phyloP scores from a whole-genome alignment of 2,888 invertebrate genomes.

The Bellardia pandia region DNA sequence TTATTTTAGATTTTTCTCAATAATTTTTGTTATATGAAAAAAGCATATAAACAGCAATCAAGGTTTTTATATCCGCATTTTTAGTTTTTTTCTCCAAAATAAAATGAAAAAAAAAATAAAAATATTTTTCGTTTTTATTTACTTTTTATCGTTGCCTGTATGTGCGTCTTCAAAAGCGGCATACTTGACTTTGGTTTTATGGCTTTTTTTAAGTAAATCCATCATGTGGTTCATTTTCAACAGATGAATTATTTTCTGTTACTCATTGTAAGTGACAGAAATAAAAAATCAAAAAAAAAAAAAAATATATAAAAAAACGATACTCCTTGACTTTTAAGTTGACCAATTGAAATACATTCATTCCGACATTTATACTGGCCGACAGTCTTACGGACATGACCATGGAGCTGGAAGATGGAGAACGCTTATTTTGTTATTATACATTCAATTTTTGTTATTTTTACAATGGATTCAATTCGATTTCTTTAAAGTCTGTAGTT shows the following conservation, averaged over 20 bases:
- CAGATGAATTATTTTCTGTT: conserved; percentile 68
- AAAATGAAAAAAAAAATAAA: neutral
- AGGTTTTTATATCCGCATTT: conserved; percentile 65
- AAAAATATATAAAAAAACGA: conserved; percentile 26
- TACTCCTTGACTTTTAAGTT: conserved; percentile 57
- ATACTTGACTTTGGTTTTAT: conserved; percentile 61
- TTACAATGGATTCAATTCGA: conserved; percentile 17
- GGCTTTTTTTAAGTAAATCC: conserved; percentile 56
- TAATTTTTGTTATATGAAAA: conserved; percentile 7
- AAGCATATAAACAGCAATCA: conserved; percentile 57
- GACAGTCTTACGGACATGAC: conserved; percentile 44
- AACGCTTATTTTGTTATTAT: conserved; percentile 32
- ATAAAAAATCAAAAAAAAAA: neutral
- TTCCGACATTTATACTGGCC: conserved; percentile 23
- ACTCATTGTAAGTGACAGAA: conserved; percentile 51
- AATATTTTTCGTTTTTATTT: conserved; percentile 16
- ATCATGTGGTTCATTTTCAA: conserved; percentile 65
- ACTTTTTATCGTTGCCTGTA: neutral
- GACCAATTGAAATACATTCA: conserved; percentile 66
- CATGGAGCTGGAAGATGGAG: conserved; percentile 21
- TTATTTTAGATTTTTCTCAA: neutral
- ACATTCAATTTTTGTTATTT: conserved; percentile 60
- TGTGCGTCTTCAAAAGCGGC: conserved; percentile 59
- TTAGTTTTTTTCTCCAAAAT: conserved; percentile 26
- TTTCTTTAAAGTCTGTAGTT: neutral